Evolutionary conservation across 2,888 invertebrate genomes (phyloP), one percentile per base, ranked within the genome.

Genomic region (Synergus itoensis): DNA sequence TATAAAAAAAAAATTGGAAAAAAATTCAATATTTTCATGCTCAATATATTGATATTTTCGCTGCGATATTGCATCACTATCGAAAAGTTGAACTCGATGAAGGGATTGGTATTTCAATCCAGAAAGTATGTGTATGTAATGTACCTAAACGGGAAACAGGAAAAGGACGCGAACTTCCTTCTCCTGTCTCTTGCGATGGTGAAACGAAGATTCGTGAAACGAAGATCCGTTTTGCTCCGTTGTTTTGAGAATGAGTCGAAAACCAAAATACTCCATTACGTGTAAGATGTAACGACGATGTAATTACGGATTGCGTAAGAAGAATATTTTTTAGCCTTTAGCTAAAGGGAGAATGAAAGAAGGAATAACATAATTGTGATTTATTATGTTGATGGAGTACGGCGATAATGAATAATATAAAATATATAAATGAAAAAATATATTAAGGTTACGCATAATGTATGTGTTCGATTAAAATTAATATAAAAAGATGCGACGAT

Each of bases 331-430:
- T 79, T 86, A 84, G 80, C 77, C 57, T 84, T 84, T 86, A 84
- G 77, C 77, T 36, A 36, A 36, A 36, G 36, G 36, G 64, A 60
- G 77, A 60, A 80, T 65, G 80, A 76, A 82, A 80, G 73, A 79
- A 83, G 69, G 79, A 82, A 82, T n/a, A 84, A 77, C 79, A 84
- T 87, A 85, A 89, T 90, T 91, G 88, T 91, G 89, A 91, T 91
- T 90, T 87, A 89, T 89, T 90, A 90, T 88, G 86, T 88, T 86
- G 84, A 83, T 84, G 80, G 83, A 83, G 80, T 84, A 84, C 76
- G 84, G 83, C 81, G 84, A 83, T 75, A 85, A 85, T 82, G 78
- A 78, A 86, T 83, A 77, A 82, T 80, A 85, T 84, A 85, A 85
- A 84, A 84, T 84, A 81, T 84, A 83, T 77, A 82, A 82, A 83